phyloP scores from a whole-genome alignment of 2,888 invertebrate genomes.

The Ceratothoa steindachneri region DNA sequence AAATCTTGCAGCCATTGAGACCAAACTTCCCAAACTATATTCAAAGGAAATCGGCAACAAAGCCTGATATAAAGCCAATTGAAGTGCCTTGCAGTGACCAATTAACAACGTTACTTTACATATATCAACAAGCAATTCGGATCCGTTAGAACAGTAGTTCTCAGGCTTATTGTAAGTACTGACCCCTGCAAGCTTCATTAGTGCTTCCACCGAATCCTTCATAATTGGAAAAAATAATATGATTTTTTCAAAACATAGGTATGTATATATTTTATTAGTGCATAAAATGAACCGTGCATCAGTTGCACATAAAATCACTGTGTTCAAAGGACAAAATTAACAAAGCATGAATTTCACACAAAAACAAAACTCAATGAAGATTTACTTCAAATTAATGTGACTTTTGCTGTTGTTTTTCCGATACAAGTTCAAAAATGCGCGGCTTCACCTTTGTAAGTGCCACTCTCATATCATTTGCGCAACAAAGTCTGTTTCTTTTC shows the following conservation, averaged over 20 bases:
- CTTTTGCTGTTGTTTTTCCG: slow-evolving; percentile 27
- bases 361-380: too few species aligned
- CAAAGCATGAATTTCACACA: too few species aligned
- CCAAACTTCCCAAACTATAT: too few species aligned
- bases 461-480: slow-evolving; percentile 26
- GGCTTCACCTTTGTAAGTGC: slow-evolving; percentile 32
- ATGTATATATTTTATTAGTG: background rate
- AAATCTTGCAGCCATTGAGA: too few species aligned
- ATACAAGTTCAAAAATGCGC: slow-evolving; percentile 25
- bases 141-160: background rate
- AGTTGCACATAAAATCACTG: slow-evolving; percentile 14
- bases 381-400: slow-evolving; percentile 24
- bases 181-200: background rate
- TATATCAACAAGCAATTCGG: too few species aligned
- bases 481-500: slow-evolving; percentile 28
- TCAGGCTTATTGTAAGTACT: background rate
- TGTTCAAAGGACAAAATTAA: too few species aligned
- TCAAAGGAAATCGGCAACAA: too few species aligned
- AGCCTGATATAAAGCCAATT: too few species aligned
- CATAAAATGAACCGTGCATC: background rate
- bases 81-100: too few species aligned
- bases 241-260: background rate
- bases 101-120: too few species aligned
- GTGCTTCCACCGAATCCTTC: background rate
- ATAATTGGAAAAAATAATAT: background rate